Conservation (phyloP, 2,888 invertebrate genomes). For the Acanthosoma haemorrhoidale region DNA sequence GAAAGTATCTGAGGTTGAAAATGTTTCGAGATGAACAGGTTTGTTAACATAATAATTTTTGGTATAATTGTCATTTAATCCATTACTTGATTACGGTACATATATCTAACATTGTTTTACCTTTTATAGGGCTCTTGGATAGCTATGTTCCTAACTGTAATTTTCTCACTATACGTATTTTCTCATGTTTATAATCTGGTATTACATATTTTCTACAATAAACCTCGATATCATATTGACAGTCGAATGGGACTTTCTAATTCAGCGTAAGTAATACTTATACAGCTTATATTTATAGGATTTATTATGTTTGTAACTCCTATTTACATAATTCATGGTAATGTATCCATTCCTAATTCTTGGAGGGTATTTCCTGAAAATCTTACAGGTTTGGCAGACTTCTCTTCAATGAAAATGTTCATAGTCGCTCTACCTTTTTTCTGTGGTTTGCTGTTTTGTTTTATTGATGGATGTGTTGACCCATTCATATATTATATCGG, state of each 20-base stretch:
- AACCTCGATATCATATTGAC: constrained; percentile 47
- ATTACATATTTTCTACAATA: constrained; percentile 46
- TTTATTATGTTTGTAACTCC: background rate
- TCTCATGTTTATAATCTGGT: constrained; percentile 50
- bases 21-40: constrained; percentile 50
- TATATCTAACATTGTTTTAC: background rate
- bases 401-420: too few species aligned
- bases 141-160: constrained; percentile 50
- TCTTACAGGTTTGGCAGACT: too few species aligned
- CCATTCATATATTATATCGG: too few species aligned
- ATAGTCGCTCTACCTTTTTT: too few species aligned
- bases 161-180: constrained; percentile 49
- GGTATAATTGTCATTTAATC: background rate
- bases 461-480: too few species aligned
- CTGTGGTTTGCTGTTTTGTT: too few species aligned
- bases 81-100: background rate
- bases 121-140: constrained; percentile 49
- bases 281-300: background rate
- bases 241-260: constrained; percentile 49
- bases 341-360: too few species aligned
- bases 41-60: background rate
- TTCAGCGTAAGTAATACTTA: constrained; percentile 43
- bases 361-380: too few species aligned
- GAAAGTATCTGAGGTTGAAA: constrained; percentile 47
- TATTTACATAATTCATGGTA: too few species aligned